Evolutionary conservation across 2,888 invertebrate species (phyloP), one percentile per base, ranked within the genome.

Genomic region (Pegoplata infirma): DNA sequence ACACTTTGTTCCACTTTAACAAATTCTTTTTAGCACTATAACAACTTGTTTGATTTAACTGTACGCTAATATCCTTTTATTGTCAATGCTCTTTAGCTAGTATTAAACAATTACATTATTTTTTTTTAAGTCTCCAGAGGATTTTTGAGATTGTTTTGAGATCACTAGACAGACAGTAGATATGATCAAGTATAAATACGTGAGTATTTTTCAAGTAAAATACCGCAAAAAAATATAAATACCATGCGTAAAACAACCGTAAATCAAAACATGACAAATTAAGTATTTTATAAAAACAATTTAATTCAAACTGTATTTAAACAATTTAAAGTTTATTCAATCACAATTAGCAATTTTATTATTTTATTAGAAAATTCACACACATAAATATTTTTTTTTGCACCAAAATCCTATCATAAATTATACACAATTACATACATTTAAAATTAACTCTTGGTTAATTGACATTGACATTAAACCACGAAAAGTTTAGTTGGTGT

Each of bases 231-330:
- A 1, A 47, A 56, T 23, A 17, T 44, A 5, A 56, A 12, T 51
- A 28, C 12, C 10, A 61, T 63, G 71, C 47, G 67, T 72, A 44
- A 55, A 63, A 67, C 71, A 75, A 67, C 46, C 69, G 75, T 68
- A 63, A 71, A 72, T 72, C 67, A 72, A 51, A 72, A 32, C 56
- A 67, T 72, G 79, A 79, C 75, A 79, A 79, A 79, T 79, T 71
- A 75, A 71, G 61, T 44, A 63, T 49, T 21, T 32, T 32, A 49
- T 19, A 5, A 28, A 47, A 55, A 67, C 17, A 32, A 59, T 25
- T 44, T 36, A 7, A 25, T 46, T 44, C 53, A 63, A n/a, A 56
- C 49, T 68, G n/a, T 61, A 55, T 68, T 67, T 74, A 19, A 21
- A 49, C n/a, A 55, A 46, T 55, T 40, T 7, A 68, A 63, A n/a